Conservation (phyloP, 1,140 invertebrate species). For the Chelonus insularis region DNA sequence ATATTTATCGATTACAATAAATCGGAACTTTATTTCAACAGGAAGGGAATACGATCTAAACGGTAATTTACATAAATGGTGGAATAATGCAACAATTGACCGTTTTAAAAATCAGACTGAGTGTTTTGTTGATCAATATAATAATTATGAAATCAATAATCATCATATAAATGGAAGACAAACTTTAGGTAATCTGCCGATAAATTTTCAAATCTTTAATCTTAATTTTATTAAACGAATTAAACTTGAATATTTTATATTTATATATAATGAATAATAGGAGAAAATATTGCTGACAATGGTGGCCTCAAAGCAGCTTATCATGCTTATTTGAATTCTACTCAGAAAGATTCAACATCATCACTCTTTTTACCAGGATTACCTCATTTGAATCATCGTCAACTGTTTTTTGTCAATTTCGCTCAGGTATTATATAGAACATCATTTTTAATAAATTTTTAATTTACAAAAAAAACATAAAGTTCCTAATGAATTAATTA, state of each 20-base stretch:
- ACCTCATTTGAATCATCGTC: constrained; percentile 75
- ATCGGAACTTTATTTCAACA: too few species aligned
- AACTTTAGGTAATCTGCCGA: constrained; percentile 65
- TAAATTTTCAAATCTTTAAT: too few species aligned
- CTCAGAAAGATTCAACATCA: constrained; percentile 59
- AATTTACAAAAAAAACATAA: too few species aligned
- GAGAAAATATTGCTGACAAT: constrained; percentile 94
- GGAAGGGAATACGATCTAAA: constrained; percentile 66
- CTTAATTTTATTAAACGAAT: not conserved
- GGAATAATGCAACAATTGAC: constrained; percentile 91
- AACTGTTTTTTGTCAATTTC: constrained; percentile 91
- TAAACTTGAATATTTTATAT: too few species aligned
- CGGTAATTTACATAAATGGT: constrained; percentile 97
- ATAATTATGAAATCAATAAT: constrained; percentile 64
- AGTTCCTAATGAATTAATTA: too few species aligned
- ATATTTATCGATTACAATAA: too few species aligned
- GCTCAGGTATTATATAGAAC: constrained; percentile 79
- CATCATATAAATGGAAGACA: constrained; percentile 68
- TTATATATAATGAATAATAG: too few species aligned
- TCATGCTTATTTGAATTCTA: constrained; percentile 75
- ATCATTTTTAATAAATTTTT: too few species aligned
- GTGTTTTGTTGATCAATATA: constrained; percentile 93
- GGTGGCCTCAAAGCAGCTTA: constrained; percentile 90
- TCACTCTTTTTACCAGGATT: constrained; percentile 74
- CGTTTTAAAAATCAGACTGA: constrained; percentile 86